Conservation (phyloP, 1,140 invertebrate genomes). For the Rhopalosiphum padi region DNA sequence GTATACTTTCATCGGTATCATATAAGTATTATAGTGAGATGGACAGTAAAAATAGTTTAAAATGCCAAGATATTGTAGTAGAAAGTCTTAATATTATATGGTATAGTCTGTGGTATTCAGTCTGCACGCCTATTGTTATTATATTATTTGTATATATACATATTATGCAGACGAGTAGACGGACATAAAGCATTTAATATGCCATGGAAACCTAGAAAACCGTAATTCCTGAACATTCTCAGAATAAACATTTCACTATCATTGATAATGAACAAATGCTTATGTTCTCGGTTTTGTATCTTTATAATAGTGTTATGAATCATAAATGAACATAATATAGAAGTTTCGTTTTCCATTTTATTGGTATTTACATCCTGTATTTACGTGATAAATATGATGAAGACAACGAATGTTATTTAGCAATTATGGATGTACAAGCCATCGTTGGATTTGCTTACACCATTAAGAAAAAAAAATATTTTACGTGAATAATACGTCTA, state of each 20-base stretch:
- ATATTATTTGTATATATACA: background rate
- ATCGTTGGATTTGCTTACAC: background rate
- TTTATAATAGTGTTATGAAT: background rate
- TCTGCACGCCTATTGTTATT: background rate
- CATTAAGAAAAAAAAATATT: background rate
- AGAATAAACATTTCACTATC: background rate
- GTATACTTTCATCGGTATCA: background rate
- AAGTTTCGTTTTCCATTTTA: background rate
- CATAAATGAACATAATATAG: background rate
- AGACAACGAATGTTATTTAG: background rate
- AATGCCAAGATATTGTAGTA: background rate
- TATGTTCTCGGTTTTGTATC: background rate
- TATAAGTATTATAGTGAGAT: background rate
- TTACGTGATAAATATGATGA: background rate
- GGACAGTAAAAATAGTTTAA: background rate
- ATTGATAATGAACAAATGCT: constrained; percentile 17
- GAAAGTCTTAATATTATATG: background rate
- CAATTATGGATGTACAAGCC: background rate
- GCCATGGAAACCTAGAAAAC: background rate
- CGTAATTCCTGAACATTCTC: background rate
- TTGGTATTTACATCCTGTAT: background rate
- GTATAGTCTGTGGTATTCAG: background rate
- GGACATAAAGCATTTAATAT: background rate
- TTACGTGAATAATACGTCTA: background rate
- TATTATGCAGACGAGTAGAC: background rate